Evolutionary conservation across 2,113 vertebrate genomes (phyloP).

Genomic region (Paramormyrops kingsleyae): DNA sequence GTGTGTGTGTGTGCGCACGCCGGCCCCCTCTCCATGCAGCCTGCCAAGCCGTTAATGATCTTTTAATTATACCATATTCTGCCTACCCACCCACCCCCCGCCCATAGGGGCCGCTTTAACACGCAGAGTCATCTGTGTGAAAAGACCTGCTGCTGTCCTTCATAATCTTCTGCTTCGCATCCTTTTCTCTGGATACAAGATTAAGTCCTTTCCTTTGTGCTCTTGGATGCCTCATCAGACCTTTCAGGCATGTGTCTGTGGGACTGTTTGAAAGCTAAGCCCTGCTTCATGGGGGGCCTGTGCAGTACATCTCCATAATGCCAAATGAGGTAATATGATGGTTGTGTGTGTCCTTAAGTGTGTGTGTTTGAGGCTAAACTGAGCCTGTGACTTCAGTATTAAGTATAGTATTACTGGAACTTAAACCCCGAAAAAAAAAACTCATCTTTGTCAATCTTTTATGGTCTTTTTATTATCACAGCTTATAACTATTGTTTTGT

Average conservation of each 20-base stretch:
- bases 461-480: neutral
- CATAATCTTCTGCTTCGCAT: neutral
- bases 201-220: neutral
- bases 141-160: neutral
- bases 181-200: neutral
- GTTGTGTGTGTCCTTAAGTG: neutral
- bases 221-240: neutral
- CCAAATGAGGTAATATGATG: neutral
- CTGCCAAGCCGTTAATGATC: neutral
- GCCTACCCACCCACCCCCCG: too few relatives aligned
- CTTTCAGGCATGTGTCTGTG: neutral
- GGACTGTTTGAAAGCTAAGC: neutral
- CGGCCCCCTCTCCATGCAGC: too few relatives aligned
- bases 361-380: neutral
- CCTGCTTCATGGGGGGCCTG: neutral
- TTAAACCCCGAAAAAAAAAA: neutral
- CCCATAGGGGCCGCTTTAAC: neutral
- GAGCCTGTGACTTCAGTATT: neutral
- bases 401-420: neutral
- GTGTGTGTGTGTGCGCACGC: neutral
- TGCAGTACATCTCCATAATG: neutral
- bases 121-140: neutral
- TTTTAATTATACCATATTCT: conserved; percentile 1
- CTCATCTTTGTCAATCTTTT: neutral
- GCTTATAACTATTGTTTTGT: neutral